A percentile compares a stretch with the other conserved stretches of the same genome.
These are phyloP conservation scores for Orchestia grillus DNA, from an alignment of 1,140 invertebrate genomes.

Conservation along the genomic window DNA sequence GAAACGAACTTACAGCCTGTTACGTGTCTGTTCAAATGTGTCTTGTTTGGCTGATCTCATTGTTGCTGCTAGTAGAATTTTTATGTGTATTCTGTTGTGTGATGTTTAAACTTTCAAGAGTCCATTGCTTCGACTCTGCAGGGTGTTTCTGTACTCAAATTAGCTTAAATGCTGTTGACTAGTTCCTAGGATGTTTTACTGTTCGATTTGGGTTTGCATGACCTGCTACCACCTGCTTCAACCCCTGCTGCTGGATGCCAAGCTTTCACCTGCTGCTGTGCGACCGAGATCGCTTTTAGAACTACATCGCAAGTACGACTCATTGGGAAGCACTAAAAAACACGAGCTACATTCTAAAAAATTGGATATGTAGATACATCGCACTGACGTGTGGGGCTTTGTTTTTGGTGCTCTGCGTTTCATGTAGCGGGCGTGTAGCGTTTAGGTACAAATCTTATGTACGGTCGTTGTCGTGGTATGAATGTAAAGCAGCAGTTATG, in stretches of 20 bases:
- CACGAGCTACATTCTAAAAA: background rate
- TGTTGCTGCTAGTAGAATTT: background rate
- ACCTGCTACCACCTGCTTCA: background rate
- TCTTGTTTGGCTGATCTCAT: background rate
- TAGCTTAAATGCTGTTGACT: background rate
- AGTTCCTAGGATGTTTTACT: background rate
- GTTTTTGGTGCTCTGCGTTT: background rate
- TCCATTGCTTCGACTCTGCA: background rate
- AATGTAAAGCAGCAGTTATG: too few relatives aligned
- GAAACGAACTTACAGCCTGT: background rate
- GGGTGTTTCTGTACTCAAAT: background rate
- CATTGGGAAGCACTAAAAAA: background rate
- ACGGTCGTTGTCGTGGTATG: background rate
- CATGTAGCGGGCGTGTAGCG: background rate
- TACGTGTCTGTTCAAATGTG: background rate
- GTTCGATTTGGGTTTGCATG: background rate
- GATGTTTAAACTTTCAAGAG: background rate
- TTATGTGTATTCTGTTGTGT: background rate
- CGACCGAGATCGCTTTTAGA: background rate
- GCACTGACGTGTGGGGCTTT: background rate
- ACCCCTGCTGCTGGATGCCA: background rate
- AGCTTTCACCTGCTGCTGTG: background rate
- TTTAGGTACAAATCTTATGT: background rate
- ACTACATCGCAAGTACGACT: background rate
- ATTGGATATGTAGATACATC: background rate